Percentiles rank a stretch among this genome's conserved stretches.
phyloP scores from a whole-genome alignment of 2,888 invertebrate genomes.

The Molorchus minor region DNA sequence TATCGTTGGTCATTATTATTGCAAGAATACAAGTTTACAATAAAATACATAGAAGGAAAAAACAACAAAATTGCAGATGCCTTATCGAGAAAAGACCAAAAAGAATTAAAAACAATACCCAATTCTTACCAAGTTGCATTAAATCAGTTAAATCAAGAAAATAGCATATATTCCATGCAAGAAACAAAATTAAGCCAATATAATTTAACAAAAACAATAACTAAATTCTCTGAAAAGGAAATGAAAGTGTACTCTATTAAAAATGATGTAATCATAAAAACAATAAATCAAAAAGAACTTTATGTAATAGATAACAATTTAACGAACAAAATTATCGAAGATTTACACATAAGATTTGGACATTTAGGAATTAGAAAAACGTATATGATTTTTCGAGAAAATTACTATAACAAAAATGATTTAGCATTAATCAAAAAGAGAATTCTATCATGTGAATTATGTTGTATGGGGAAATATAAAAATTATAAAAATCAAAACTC shows the following conservation, averaged over 20 bases:
- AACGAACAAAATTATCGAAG: not conserved
- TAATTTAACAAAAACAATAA: no score
- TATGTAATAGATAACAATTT: slow-evolving; percentile 10
- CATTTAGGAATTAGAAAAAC: slow-evolving; percentile 12
- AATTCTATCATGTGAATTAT: slow-evolving; percentile 3
- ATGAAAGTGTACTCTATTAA: not conserved
- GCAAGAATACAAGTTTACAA: no score
- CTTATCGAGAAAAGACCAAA: no score
- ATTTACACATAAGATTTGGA: slow-evolving; percentile 15
- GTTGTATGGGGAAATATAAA: slow-evolving; percentile 18
- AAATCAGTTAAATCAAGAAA: no score
- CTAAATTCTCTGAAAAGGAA: no score
- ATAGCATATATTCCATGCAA: no score
- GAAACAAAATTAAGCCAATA: no score
- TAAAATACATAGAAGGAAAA: not conserved
- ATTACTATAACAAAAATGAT: slow-evolving; percentile 9
- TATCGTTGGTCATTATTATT: no score
- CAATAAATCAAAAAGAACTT: slow-evolving; percentile 2
- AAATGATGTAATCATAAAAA: slow-evolving; percentile 13
- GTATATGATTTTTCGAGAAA: slow-evolving; percentile 22
- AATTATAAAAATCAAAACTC: not conserved
- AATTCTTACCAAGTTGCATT: no score
- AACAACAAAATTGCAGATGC: no score
- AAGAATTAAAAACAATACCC: no score
- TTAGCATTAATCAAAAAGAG: not conserved